Evolutionary conservation across 2,113 vertebrate species (phyloP), one percentile per base, ranked within the genome.

Genomic region (Calyptommatus sinebrachiatus): DNA sequence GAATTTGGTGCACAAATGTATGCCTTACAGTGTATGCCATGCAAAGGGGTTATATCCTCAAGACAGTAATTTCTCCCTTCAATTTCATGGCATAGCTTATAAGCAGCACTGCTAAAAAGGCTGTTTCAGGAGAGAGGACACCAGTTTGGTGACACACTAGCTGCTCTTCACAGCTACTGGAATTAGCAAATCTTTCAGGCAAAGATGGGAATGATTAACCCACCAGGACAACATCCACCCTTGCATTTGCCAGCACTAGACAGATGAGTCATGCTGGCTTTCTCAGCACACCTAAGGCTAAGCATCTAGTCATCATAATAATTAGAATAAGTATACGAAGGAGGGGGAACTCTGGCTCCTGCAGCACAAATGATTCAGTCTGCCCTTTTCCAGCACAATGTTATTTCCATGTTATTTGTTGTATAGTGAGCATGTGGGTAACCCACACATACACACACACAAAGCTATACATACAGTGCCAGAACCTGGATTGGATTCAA

Each of bases 401-500:
- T 78, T 67, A 69, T 62, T 87, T 85, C 81, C 68, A 83, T 71
- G 78, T 76, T 78, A 50, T n/a, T 62, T 76, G 74, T 77, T 65
- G 31, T 76, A 80, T 50, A 67, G 83, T 85, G 80, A 50, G 71
- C 63, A 71, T 61, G 86, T 62, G 50, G 78, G 79, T 80, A 85
- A 53, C 65, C 22, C 48, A 50, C 48, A 50, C 48, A 50, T 14
- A 50, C 48, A 50, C 48, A 18, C 12, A 18, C 76, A 84, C 80
- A 78, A 21, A 69, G 31, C 68, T 57, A 86, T 75, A 71, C 35
- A 24, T 83, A 61, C 3, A 7, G 81, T 72, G 68, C 83, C 81
- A 53, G 89, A 87, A 85, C 5, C n/a, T 35, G 87, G 85, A 87
- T 79, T 66, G 63, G 79, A 89, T 85, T 89, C 90, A 85, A 83